Percentiles rank a stretch among this genome's conserved stretches.
Evolutionary conservation across 2,888 invertebrate species (phyloP).

Genomic region (Lepetodrilus schrolli): DNA sequence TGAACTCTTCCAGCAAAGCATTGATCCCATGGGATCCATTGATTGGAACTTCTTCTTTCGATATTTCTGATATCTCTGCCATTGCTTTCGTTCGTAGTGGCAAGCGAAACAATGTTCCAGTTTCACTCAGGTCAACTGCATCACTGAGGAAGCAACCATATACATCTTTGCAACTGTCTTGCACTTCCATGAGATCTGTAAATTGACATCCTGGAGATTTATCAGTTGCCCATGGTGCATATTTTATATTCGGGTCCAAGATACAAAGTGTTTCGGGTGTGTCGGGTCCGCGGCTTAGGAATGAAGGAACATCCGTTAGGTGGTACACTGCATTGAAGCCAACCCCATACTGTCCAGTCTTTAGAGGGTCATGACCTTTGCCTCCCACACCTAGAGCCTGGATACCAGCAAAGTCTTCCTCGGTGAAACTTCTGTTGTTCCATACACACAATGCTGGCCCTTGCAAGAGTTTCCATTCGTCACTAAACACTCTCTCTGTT

Average conservation of each 20-base stretch:
- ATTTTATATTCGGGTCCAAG: conserved; percentile 58
- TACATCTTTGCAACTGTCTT: conserved; percentile 23
- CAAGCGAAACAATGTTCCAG: conserved; percentile 58
- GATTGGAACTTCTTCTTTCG: not conserved
- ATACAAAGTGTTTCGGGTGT: conserved; percentile 47
- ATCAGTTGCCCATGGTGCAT: conserved; percentile 42
- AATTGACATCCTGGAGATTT: conserved; percentile 48
- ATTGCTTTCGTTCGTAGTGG: conserved; percentile 54
- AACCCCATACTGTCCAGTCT: conserved; percentile 72
- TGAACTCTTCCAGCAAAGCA: not conserved
- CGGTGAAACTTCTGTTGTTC: conserved; percentile 67
- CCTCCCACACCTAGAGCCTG: conserved; percentile 68
- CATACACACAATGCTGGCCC: conserved; percentile 72
- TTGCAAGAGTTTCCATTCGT: conserved; percentile 60
- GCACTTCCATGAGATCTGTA: not conserved
- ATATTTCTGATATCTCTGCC: conserved; percentile 53
- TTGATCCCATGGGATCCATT: not conserved
- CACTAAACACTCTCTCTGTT: conserved; percentile 25
- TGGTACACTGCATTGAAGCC: conserved; percentile 74
- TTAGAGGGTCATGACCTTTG: conserved; percentile 63
- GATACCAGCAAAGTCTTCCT: conserved; percentile 67
- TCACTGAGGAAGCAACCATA: conserved; percentile 21
- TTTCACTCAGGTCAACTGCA: not conserved
- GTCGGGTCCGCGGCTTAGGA: conserved; percentile 56
- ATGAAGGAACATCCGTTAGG: conserved; percentile 71